These are phyloP conservation scores for Galemys pyrenaicus DNA, from an alignment of 2,113 vertebrate species.

Conservation along the genomic window DNA sequence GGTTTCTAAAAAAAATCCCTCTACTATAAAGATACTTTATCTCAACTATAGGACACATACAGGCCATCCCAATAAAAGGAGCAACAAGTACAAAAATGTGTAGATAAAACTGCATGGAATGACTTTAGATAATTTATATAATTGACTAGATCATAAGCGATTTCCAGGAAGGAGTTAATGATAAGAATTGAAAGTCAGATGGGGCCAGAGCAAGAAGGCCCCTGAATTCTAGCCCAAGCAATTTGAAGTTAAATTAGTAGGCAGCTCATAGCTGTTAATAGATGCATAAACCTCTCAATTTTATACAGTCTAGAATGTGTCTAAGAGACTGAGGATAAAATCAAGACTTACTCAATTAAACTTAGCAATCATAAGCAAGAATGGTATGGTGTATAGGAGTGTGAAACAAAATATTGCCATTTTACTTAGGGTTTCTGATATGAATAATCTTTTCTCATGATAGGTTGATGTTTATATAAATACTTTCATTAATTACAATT, in stretches of 20 bases:
- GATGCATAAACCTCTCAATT: not conserved
- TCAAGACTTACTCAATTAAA: not conserved
- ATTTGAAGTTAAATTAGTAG: conserved; percentile 3
- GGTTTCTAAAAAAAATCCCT: not conserved
- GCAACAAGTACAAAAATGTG: not conserved
- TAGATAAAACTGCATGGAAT: not conserved
- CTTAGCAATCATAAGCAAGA: not conserved
- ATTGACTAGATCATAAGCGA: not conserved
- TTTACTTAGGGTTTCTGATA: not conserved
- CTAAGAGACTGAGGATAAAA: not conserved
- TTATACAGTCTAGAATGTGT: not conserved
- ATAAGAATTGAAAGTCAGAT: not conserved
- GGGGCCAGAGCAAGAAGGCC: not conserved
- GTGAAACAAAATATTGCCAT: not conserved
- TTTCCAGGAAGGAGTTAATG: not conserved
- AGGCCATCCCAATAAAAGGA: not conserved
- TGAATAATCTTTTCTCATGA: not conserved
- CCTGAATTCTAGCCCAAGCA: not conserved
- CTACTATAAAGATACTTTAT: not conserved
- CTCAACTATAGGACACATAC: not conserved
- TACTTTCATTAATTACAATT: not conserved
- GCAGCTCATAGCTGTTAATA: not conserved
- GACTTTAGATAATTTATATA: not conserved
- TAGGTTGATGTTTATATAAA: not conserved
- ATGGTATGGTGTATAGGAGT: not conserved